These are phyloP conservation scores for Spatula versicolor DNA, from an alignment of 2,797 vertebrate species.

Conservation along the genomic window DNA sequence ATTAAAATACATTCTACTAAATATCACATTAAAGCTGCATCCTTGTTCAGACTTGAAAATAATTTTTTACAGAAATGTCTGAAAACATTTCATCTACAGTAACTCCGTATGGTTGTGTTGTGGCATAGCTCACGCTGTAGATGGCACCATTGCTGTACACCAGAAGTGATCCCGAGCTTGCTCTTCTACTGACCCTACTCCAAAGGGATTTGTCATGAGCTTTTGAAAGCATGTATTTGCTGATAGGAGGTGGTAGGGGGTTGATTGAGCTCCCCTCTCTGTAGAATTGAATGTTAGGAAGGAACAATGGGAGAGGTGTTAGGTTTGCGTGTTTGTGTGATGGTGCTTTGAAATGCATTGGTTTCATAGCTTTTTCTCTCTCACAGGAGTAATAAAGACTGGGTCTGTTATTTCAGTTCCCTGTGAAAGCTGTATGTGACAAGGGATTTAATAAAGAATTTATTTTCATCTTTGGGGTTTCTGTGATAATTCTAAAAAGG, in stretches of 20 bases:
- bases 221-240: neutral
- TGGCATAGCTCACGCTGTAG: neutral
- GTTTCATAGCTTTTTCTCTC: neutral
- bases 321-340: neutral
- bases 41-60: neutral
- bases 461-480: neutral
- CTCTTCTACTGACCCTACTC: neutral
- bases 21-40: fast-evolving
- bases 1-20: neutral
- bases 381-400: too few relatives aligned
- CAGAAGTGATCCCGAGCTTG: neutral
- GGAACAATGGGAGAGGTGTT: neutral
- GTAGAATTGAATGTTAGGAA: neutral
- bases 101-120: fast-evolving
- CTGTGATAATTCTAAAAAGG: neutral
- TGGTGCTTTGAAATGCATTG: neutral
- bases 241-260: neutral
- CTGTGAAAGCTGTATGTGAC: neutral
- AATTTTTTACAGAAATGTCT: fast-evolving
- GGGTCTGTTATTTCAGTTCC: neutral
- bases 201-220: too few relatives aligned
- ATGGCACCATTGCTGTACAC: neutral
- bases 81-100: fast-evolving
- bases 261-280: neutral
- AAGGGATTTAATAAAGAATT: neutral